Percentiles rank a stretch among this genome's conserved stretches.
phyloP scores from a whole-genome alignment of 1,140 invertebrate genomes.

The Drosophila navojoa region DNA sequence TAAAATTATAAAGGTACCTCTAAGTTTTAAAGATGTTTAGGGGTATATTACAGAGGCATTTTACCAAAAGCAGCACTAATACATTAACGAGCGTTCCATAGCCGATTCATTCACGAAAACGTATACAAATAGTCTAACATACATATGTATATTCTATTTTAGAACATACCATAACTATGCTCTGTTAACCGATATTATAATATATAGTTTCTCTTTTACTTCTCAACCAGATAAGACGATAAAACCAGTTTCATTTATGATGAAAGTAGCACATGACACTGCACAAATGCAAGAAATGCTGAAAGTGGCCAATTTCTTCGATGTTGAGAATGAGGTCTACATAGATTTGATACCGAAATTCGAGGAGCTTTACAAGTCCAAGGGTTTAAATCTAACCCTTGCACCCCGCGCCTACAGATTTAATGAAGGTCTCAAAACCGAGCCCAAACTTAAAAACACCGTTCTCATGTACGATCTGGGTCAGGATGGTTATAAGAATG shows the following conservation, averaged over 20 bases:
- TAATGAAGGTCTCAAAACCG: conserved; percentile 26
- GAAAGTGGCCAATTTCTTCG: conserved; percentile 60
- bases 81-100: too few relatives aligned
- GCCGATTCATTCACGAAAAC: too few relatives aligned
- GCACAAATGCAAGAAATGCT: conserved; percentile 68
- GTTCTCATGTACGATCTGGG: conserved; percentile 85
- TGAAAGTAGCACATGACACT: conserved; percentile 67
- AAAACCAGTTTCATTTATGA: conserved; percentile 61
- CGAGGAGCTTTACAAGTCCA: conserved; percentile 58
- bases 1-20: too few relatives aligned
- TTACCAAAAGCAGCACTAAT: too few relatives aligned
- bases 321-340: conserved; percentile 59
- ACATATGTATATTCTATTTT: too few relatives aligned
- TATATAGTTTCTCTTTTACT: neutral
- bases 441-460: conserved; percentile 53
- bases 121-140: too few relatives aligned
- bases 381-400: conserved; percentile 55
- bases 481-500: conserved; percentile 85
- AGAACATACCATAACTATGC: too few relatives aligned
- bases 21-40: too few relatives aligned
- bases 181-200: too few relatives aligned
- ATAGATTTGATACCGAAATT: conserved; percentile 62
- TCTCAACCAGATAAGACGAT: conserved; percentile 45
- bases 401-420: conserved; percentile 56
- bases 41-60: too few relatives aligned